Evolutionary conservation across 1,140 invertebrate species (phyloP), one percentile per base, ranked within the genome.

Genomic region (Camponotus pennsylvanicus): DNA sequence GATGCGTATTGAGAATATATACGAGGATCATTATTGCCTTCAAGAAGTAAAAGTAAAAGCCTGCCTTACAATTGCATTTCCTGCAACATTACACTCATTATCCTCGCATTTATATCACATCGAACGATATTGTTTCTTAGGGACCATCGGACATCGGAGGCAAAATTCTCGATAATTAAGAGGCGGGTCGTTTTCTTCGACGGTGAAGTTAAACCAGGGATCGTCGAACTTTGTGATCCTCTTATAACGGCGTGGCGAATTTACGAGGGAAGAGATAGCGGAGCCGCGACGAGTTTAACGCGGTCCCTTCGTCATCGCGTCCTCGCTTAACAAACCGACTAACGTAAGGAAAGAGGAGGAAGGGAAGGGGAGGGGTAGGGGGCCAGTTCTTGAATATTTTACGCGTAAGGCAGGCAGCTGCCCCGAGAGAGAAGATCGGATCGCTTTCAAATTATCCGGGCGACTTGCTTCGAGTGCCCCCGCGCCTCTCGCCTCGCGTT

Each of bases 361-460:
- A 8, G 40, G 42, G 9, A 77, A 86, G 78, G 15, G 40, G 49
- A 11, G 40, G 21, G 57, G 55, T 27, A 27, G 87, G 78, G 57
- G 85, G 91, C 92, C 92, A 94, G 93, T 94, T 94, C 89, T 94
- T 93, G 94, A 94, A 95, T 95, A 94, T 95, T 95, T 94, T 93
- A 95, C 94, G 94, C 94, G 93, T 94, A 94, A 94, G 94, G 94
- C 94, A 93, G 94, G 94, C 94, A 95, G 94, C 94, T 95, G 94
- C 92, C 93, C 61, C 80, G 85, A 87, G 88, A 91, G 85, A 87
- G 88, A 91, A 94, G 94, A 94, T 93, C 92, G 94, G 94, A 95
- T 95, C 93, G 94, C 93, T 95, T 95, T 95, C 94, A 95, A 94
- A 94, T 95, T 95, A 95, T 94, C 93, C 93, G 92, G 93, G 92